phyloP scores from a whole-genome alignment of 2,113 vertebrate species.

The Hemichromis elongatus region DNA sequence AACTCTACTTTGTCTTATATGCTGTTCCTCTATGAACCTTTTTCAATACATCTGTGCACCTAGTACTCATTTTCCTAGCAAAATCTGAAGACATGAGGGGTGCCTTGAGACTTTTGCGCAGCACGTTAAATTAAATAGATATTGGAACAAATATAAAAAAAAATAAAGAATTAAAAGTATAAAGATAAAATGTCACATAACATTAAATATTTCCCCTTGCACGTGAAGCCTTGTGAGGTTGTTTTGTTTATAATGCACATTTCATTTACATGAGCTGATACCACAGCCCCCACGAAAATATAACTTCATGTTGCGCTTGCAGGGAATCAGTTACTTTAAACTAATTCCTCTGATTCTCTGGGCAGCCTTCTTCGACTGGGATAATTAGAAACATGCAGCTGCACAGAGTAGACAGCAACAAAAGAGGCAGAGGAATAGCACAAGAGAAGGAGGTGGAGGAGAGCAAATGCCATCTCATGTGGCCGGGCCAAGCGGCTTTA shows the following conservation, averaged over 20 bases:
- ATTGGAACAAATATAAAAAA: neutral
- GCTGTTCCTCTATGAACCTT: neutral
- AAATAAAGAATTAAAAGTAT: neutral
- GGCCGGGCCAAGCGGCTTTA: slow-evolving; percentile 4
- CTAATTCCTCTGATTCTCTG: neutral
- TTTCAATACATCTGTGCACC: neutral
- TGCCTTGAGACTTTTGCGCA: neutral
- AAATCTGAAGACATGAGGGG: neutral
- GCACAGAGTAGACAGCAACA: neutral
- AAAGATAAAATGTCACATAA: neutral
- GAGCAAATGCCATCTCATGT: neutral
- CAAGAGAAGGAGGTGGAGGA: neutral
- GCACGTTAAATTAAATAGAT: neutral
- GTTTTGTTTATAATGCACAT: neutral
- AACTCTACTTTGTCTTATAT: neutral
- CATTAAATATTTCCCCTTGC: neutral
- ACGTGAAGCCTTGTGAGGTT: neutral
- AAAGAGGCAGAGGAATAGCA: neutral
- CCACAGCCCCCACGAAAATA: neutral
- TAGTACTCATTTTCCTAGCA: neutral
- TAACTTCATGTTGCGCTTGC: neutral
- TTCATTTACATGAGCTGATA: neutral
- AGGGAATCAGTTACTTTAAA: neutral
- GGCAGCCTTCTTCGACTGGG: neutral
- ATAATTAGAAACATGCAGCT: neutral